Base-by-base conservation (phyloP, 2,797 vertebrate species). In the Adelosebastes latens region DNA sequence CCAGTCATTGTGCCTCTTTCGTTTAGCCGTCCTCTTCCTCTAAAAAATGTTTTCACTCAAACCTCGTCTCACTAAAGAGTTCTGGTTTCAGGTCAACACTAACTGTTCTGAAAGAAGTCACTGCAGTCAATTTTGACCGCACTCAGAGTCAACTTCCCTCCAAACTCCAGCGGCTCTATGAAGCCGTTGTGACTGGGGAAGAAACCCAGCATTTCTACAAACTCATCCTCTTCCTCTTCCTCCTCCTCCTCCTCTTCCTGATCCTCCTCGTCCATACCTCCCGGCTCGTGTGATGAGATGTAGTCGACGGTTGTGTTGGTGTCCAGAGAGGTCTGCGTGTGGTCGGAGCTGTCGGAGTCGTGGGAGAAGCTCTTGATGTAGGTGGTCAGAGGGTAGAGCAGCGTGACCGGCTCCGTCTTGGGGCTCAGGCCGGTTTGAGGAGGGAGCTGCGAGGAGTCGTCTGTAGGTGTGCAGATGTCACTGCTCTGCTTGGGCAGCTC, bases 91-190 rank as follows among this genome's bases (percentile, higher is more conserved):
- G 60, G 34, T 31, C 22, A 7, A 25, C 36, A 24, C 49, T 77
- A 64, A 60, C 6, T 20, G 25, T 76, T 82, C 68, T 93, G 84
- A 76, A 93, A 72, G 31, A 95, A 89, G 32, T 95, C 88, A 62
- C 90, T 89, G 58, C 95, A 93, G 87, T 93, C 92, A 4, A 99
- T 96, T 85, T 94, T 97, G 29, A 99, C 95, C 0, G 75, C 58
- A 0, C 97, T 97, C 84, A 99, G 74, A 10, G 96, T 98, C 18
- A 99, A 87, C 14, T 88, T 97, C 36, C 96, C 96, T 9, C 85
- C 86, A 0, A 58, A 78, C 4, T 82, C 63, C 13, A 81, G 12
- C 0, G 95, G 78, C 0, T 92, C 93, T 0, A 64, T 75, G 13
- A 89, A 95, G 63, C 85, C 83, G 79, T 0, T 92, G 24, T 76